These are phyloP conservation scores for Cantharis lateralis DNA, from an alignment of 2,888 invertebrate genomes.

Conservation along the genomic window DNA sequence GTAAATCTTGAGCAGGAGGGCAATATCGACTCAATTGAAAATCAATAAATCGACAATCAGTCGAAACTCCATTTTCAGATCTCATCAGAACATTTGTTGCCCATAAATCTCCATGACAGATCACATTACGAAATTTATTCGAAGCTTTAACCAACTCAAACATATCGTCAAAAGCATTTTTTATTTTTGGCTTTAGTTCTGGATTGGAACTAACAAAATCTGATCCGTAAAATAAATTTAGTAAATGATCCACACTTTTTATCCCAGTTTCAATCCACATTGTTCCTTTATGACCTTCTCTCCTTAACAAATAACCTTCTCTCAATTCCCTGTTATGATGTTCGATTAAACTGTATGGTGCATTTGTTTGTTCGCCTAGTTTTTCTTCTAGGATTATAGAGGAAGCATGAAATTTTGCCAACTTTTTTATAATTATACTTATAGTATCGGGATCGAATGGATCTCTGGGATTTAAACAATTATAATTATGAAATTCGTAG, in stretches of 20 bases:
- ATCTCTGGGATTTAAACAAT: not conserved
- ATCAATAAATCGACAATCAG: slow-evolving; percentile 50
- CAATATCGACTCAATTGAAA: slow-evolving; percentile 58
- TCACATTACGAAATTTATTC: slow-evolving; percentile 56
- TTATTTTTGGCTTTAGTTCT: slow-evolving; percentile 26
- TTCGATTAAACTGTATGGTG: slow-evolving; percentile 38
- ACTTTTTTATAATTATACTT: slow-evolving; percentile 40
- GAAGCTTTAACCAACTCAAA: slow-evolving; percentile 48
- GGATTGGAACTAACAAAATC: slow-evolving; percentile 27
- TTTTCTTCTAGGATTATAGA: slow-evolving; percentile 51
- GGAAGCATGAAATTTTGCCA: slow-evolving; percentile 51
- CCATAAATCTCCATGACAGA: slow-evolving; percentile 68
- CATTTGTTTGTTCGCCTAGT: slow-evolving; percentile 41
- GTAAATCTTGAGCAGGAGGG: slow-evolving; percentile 69
- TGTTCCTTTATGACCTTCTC: slow-evolving; percentile 39
- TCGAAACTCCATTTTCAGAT: slow-evolving; percentile 29
- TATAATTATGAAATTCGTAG: slow-evolving; percentile 43
- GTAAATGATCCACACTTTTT: slow-evolving; percentile 41
- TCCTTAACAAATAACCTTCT: slow-evolving; percentile 42
- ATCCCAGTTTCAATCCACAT: slow-evolving; percentile 43
- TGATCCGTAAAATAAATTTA: slow-evolving; percentile 40
- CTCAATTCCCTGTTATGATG: slow-evolving; percentile 45
- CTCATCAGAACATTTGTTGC: slow-evolving; percentile 58
- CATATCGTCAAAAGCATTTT: slow-evolving; percentile 36
- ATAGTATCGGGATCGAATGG: slow-evolving; percentile 30